A percentile compares a stretch with the other conserved stretches of the same genome.
phyloP scores from a whole-genome alignment of 2,888 invertebrate genomes.

The Mechanitis messenoides region DNA sequence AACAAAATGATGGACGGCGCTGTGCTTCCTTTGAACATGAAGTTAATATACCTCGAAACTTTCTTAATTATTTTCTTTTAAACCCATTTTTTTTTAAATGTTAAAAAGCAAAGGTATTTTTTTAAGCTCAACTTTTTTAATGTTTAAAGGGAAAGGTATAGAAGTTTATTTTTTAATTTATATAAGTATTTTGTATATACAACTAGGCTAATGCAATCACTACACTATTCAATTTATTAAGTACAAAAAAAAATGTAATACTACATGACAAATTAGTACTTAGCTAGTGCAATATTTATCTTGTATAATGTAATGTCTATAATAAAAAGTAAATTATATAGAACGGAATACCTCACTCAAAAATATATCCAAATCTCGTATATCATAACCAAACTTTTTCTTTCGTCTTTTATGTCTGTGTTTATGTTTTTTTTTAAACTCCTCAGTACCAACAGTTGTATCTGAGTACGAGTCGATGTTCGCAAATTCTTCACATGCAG shows the following conservation, averaged over 20 bases:
- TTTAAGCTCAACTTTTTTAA: too few relatives aligned
- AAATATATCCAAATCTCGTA: conserved; percentile 86
- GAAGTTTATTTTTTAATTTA: too few relatives aligned
- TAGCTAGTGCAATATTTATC: too few relatives aligned
- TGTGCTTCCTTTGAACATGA: conserved; percentile 37
- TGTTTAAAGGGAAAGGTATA: too few relatives aligned
- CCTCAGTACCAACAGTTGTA: conserved; percentile 61
- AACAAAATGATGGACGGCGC: conserved; percentile 43
- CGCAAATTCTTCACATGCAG: conserved; percentile 63
- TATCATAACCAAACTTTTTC: conserved; percentile 84
- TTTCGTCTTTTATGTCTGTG: conserved; percentile 61
- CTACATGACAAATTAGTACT: too few relatives aligned
- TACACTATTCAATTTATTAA: too few relatives aligned
- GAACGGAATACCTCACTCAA: conserved; percentile 79
- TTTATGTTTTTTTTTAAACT: conserved; percentile 65
- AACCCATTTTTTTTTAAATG: not conserved
- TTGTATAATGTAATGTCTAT: too few relatives aligned
- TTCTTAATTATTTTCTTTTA: conserved; percentile 30
- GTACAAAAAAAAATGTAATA: too few relatives aligned
- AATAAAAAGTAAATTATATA: not conserved
- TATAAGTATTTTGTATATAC: too few relatives aligned
- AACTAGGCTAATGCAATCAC: too few relatives aligned
- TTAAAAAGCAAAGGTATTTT: too few relatives aligned
- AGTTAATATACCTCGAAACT: conserved; percentile 24
- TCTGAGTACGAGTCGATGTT: conserved; percentile 51